Base-by-base conservation (phyloP, 2,888 invertebrate genomes). In the Blastobasis adustella region DNA sequence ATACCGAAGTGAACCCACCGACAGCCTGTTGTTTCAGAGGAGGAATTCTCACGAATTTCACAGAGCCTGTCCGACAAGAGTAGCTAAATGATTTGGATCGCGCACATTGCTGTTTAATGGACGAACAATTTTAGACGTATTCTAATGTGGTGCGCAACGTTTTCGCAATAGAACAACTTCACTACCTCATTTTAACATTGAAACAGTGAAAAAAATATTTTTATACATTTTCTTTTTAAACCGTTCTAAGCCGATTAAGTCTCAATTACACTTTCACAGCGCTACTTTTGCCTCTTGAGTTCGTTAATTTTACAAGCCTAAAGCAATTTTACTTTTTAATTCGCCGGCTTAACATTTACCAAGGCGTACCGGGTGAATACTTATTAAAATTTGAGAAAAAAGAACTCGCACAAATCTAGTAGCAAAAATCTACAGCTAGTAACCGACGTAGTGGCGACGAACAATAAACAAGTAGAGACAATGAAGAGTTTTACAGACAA, bases 11-110 rank as follows among this genome's bases (percentile, higher is more conserved):
- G 56, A 56, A 61, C 60, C 62, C 55, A 58, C 60, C 60, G 54
- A 49, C 50, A 51, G 52, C 54, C 49, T 60, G 60, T 56, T 62
- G 59, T 61, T 60, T 50, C 61, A 60, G 60, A 23, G 51, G 55
- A 54, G 59, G 54, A 55, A 66, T 69, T 69, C 63, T 63, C 63
- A 62, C 63, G 62, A 67, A 66, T 63, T 66, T 60, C 57, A 49
- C 50, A 54, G 55, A 47, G 47, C 47, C 40, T 10, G 42, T 9
- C 41, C 8, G 36, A 40, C 41, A 23, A 6, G 8, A n/a, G n/a
- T 23, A 47, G 47, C 37, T n/a, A 10, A 38, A 47, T 38, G 38
- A 47, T n/a, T 38, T 47, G 9, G 10, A 47, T 9, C 10, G 37
- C 38, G 47, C 39, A 39, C 46, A 1, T 37, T 23, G 23, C 23